Conservation (phyloP, 2,888 invertebrate species). For the Malthinus flaveolus region DNA sequence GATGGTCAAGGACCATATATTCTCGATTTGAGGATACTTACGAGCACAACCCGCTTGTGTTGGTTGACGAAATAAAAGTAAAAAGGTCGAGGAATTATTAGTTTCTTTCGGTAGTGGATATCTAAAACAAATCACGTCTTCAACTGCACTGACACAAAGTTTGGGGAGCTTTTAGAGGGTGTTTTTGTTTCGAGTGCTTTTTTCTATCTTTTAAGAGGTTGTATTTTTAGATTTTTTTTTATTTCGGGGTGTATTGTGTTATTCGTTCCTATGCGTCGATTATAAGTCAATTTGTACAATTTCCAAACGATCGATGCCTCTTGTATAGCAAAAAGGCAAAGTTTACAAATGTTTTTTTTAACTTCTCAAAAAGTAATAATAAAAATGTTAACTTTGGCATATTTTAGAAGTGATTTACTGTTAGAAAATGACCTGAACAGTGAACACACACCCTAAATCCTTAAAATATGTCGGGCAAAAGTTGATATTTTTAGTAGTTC, state of each 20-base stretch:
- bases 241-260: not conserved
- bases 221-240: not conserved
- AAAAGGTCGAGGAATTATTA: too few species aligned
- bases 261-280: too few species aligned
- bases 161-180: conserved; percentile 1
- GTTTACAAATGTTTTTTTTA: not conserved
- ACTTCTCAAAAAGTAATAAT: conserved; percentile 4
- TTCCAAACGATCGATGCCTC: too few species aligned
- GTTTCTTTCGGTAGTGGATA: too few species aligned
- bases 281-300: too few species aligned
- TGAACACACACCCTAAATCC: conserved; percentile 14
- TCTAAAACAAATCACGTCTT: conserved; percentile 2
- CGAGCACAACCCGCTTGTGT: too few species aligned
- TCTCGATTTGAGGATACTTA: too few species aligned
- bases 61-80: too few species aligned
- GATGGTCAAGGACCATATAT: too few species aligned
- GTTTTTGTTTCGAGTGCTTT: not conserved
- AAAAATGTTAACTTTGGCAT: conserved; percentile 6
- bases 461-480: conserved; percentile 17
- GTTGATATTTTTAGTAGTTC: conserved; percentile 8
- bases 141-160: not conserved
- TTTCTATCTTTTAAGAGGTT: not conserved
- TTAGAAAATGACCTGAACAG: conserved; percentile 2
- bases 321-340: not conserved
- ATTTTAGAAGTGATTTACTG: conserved; percentile 19